A percentile compares a stretch with the other conserved stretches of the same genome.
These are phyloP conservation scores for Ochropleura leucogaster DNA, from an alignment of 2,888 invertebrate species.

Conservation along the genomic window DNA sequence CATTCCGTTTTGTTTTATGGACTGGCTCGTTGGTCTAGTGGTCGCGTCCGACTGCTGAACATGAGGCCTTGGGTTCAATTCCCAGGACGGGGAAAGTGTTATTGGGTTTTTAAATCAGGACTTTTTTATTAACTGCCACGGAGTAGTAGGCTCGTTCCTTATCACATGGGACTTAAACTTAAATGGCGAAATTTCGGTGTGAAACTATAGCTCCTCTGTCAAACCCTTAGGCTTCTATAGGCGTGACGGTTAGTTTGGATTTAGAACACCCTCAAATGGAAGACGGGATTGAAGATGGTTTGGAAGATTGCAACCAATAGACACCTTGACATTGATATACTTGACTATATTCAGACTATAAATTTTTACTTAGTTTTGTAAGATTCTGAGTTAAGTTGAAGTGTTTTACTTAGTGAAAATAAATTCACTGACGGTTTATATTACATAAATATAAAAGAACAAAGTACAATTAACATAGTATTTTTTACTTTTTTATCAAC, in stretches of 20 bases:
- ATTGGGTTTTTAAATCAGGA: too few relatives aligned
- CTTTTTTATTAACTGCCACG: too few relatives aligned
- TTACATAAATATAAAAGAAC: background rate
- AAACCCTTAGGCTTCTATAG: background rate
- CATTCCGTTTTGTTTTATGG: too few relatives aligned
- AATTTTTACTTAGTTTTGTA: background rate
- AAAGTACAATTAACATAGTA: background rate
- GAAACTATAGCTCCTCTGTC: background rate
- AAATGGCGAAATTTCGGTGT: background rate
- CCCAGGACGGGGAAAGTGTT: too few relatives aligned
- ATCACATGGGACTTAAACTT: background rate
- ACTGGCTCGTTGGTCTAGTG: too few relatives aligned
- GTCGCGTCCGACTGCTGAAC: too few relatives aligned
- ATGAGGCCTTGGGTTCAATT: too few relatives aligned
- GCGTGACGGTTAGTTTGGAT: background rate
- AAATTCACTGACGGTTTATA: background rate
- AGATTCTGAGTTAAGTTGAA: background rate
- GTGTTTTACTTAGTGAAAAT: background rate
- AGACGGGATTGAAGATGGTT: background rate
- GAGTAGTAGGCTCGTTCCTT: background rate
- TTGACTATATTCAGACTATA: too few relatives aligned
- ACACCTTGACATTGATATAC: background rate
- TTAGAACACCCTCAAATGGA: background rate
- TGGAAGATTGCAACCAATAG: background rate
- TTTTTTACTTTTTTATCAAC: background rate